phyloP scores from a whole-genome alignment of 2,888 invertebrate genomes.

The Hydraecia micacea region DNA sequence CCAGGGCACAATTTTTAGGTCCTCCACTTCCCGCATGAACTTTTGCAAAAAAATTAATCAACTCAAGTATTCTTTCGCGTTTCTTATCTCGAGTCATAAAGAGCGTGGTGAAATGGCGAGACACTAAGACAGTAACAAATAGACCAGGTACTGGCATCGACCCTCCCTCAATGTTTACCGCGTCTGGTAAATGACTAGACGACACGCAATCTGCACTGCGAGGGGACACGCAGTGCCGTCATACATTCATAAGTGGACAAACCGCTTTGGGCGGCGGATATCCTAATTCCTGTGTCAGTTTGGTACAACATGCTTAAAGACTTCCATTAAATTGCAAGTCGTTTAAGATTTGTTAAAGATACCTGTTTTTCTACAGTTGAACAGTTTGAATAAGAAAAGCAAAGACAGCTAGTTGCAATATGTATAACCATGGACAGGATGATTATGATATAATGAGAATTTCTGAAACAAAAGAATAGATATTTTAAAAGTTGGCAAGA shows the following conservation, averaged over 20 bases:
- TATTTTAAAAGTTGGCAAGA: background rate
- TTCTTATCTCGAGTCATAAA: slow-evolving; percentile 51
- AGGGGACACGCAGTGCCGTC: slow-evolving; percentile 74
- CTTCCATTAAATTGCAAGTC: slow-evolving; percentile 30
- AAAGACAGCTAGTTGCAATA: background rate
- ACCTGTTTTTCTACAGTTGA: background rate
- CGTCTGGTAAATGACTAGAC: slow-evolving; percentile 79
- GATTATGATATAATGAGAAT: background rate
- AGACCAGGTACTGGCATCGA: slow-evolving; percentile 49
- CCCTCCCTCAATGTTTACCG: slow-evolving; percentile 72
- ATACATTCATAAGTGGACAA: slow-evolving; percentile 72
- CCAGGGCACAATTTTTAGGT: background rate
- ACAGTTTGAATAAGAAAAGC: background rate
- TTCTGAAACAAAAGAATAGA: background rate
- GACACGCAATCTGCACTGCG: slow-evolving; percentile 78
- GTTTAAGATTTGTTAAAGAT: slow-evolving; percentile 18
- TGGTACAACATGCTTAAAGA: slow-evolving; percentile 57
- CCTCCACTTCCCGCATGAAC: slow-evolving; percentile 6
- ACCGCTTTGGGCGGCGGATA: slow-evolving; percentile 79
- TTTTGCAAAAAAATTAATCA: slow-evolving; percentile 5
- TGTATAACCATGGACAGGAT: background rate
- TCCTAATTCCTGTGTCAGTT: slow-evolving; percentile 74
- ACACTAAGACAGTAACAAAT: slow-evolving; percentile 59
- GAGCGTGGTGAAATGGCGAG: slow-evolving; percentile 47
- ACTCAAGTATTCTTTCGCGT: slow-evolving; percentile 30